phyloP scores from a whole-genome alignment of 2,888 invertebrate genomes.

The Cinara cedri region DNA sequence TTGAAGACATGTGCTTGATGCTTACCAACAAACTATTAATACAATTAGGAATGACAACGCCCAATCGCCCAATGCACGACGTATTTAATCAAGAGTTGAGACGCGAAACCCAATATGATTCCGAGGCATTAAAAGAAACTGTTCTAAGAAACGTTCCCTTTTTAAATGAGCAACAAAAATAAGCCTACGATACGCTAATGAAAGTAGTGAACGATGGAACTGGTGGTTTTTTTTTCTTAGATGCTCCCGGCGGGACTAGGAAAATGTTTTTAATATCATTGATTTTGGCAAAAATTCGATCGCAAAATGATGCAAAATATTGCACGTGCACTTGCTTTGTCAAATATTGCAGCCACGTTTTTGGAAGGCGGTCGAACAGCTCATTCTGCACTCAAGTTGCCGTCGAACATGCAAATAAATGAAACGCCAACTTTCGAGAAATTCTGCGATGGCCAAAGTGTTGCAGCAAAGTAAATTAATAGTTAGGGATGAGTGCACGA shows the following conservation, averaged over 20 bases:
- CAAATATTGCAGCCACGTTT: too few species aligned
- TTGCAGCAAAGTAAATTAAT: too few species aligned
- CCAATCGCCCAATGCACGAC: conserved; percentile 2
- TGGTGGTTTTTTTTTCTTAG: background rate
- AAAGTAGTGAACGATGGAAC: background rate
- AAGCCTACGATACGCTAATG: background rate
- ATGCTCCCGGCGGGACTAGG: background rate
- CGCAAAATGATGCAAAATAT: too few species aligned
- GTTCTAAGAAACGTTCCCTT: background rate
- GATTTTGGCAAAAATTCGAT: too few species aligned
- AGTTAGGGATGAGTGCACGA: too few species aligned
- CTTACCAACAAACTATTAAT: conserved; percentile 36
- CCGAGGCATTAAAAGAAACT: background rate
- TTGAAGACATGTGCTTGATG: conserved; percentile 27
- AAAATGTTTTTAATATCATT: background rate
- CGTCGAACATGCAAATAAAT: too few species aligned
- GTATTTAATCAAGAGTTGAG: conserved; percentile 14
- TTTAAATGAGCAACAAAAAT: background rate
- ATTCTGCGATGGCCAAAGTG: too few species aligned
- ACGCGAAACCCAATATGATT: background rate
- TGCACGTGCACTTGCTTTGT: too few species aligned
- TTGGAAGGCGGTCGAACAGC: too few species aligned
- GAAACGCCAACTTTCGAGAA: too few species aligned
- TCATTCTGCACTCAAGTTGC: too few species aligned
- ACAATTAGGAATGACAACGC: conserved; percentile 20